Base-by-base conservation (phyloP, 2,888 invertebrate genomes). In the Athripsodes cinereus region DNA sequence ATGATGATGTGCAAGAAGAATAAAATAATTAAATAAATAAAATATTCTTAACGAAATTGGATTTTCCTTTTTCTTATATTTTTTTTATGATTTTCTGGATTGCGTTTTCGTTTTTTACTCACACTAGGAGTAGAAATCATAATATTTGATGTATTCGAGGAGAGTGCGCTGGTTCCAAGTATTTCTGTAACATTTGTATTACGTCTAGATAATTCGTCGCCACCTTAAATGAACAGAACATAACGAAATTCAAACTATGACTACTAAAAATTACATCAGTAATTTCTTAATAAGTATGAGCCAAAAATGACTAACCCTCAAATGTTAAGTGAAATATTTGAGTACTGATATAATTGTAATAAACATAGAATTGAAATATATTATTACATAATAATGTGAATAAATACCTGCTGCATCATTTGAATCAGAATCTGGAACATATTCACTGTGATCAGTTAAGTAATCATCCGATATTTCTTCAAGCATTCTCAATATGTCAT, bases 41-140 rank as follows among this genome's bases (percentile, higher is more conserved):
- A n/a, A n/a, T 49, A 21, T 49, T 49, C 49, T 20, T 49, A 3
- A 49, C 49, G 19, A 8, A 49, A 20, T 19, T 49, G 8, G 13
- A 10, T 11, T 49, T 49, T 49, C 21, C 22, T 49, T 49, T 49
- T 49, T 49, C 49, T 49, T 13, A 49, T 49, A 49, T 49, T 49
- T 20, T 49, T 49, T 49, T 49, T 49, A 49, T 49, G 49, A 49
- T 49, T 49, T 49, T 49, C 49, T 21, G 49, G 49, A 21, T 49
- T 49, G 13, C 49, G 22, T 19, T 19, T 49, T 49, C 49, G 49
- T 49, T 49, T 19, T 21, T 49, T 49, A 49, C 49, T 49, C 10
- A 20, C 49, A 19, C 49, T 6, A 49, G 49, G 49, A 49, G 49
- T 49, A 19, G 20, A 49, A 49, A 49, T 13, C n/a, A n/a, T n/a